Evolutionary conservation across 2,797 vertebrate species (phyloP), one percentile per base, ranked within the genome.

Genomic region (Sebastes matsubarae): DNA sequence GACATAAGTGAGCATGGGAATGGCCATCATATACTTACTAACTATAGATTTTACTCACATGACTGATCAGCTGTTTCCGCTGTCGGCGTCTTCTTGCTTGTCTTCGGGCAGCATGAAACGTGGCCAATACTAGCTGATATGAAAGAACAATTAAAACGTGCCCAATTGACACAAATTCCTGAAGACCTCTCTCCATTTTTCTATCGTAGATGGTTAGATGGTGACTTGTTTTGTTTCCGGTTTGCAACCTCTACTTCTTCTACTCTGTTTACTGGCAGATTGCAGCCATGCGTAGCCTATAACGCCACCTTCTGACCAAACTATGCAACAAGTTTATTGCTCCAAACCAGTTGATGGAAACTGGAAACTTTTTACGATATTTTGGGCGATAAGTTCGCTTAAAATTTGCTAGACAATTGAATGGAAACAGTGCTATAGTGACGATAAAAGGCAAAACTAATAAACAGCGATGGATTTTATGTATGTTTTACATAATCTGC

Each of bases 401-500:
- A 54, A 54, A 54, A 54, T 22, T 22, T 11, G 52, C 20, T 54
- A 10, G 4, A 22, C n/a, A 54, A 22, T 16, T 54, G 52, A 54
- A n/a, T 54, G 52, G n/a, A 54, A 54, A 5, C 52, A 54, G 20
- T n/a, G 52, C n/a, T 54, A 6, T 22, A 1, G 38, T 22, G 58
- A 72, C 30, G 34, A 69, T 27, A 52, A 80, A 75, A 83, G 66
- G 46, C 36, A 59, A 69, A 82, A 70, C 36, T 60, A 64, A 77
- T 69, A 75, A 59, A 81, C 64, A 60, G 50, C 24, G 6, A 38
- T 24, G 4, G 29, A 72, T 61, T 25, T 42, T 27, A 18, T 70
- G 32, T 61, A 27, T 58, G 60, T 68, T 75, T 79, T 42, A 50
- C 60, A 46, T 63, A 27, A 85, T 61, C 59, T 61, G 22, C 3